Percentiles rank a stretch among this genome's conserved stretches.
Conservation (phyloP, 2,797 vertebrate species). For the Lates japonicus region DNA sequence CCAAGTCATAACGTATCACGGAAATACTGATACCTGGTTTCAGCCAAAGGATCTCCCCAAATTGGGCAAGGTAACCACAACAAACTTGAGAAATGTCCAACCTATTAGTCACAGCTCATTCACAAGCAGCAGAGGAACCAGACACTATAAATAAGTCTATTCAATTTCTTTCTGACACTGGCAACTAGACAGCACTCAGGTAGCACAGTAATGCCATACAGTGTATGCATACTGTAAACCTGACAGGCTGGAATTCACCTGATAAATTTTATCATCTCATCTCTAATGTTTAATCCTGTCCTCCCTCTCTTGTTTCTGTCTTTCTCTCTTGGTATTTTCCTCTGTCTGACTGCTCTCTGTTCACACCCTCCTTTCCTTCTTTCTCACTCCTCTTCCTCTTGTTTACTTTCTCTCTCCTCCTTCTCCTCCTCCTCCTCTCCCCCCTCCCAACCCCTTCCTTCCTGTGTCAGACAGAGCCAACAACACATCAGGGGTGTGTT, state of each 20-base stretch:
- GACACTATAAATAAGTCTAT: neutral
- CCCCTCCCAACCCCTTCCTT: constrained; percentile 22
- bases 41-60: neutral
- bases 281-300: neutral
- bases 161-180: neutral
- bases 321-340: neutral
- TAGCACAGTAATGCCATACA: neutral
- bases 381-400: neutral
- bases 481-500: constrained; percentile 48
- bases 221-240: neutral
- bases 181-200: neutral
- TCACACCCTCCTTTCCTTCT: neutral
- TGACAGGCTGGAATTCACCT: neutral
- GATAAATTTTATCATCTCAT: constrained; percentile 1
- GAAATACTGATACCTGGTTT: neutral
- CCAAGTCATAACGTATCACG: neutral
- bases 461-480: constrained; percentile 37
- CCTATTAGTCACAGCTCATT: neutral
- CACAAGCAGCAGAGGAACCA: neutral
- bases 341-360: neutral
- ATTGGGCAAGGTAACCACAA: neutral
- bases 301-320: neutral
- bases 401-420: neutral
- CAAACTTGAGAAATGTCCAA: neutral
- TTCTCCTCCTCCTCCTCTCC: neutral